Conservation (phyloP, 2,113 vertebrate species). For the Dipodomys stephensi region DNA sequence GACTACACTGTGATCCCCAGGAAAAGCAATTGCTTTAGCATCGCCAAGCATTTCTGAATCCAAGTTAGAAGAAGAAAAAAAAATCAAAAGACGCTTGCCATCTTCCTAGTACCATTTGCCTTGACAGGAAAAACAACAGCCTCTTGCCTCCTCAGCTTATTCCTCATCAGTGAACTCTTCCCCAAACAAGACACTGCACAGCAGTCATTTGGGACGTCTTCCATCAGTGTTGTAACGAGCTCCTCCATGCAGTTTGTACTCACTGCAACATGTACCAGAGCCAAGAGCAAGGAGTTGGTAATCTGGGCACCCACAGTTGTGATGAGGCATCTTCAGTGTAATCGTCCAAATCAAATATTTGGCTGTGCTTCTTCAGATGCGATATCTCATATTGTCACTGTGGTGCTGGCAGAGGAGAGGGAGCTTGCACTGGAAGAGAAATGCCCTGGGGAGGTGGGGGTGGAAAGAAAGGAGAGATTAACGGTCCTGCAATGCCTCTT, state of each 20-base stretch:
- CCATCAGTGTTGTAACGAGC: conserved; percentile 72
- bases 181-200: conserved; percentile 82
- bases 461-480: background rate
- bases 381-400: conserved; percentile 68
- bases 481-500: rapidly evolving
- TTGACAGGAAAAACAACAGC: conserved; percentile 84
- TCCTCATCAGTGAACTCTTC: conserved; percentile 81
- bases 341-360: conserved; percentile 83
- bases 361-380: conserved; percentile 72
- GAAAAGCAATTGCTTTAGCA: conserved; percentile 59
- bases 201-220: conserved; percentile 76
- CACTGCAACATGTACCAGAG: conserved; percentile 52
- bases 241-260: conserved; percentile 73
- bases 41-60: conserved; percentile 71
- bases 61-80: conserved; percentile 66
- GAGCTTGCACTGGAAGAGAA: background rate
- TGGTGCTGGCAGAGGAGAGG: conserved; percentile 43
- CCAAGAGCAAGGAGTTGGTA: conserved; percentile 78
- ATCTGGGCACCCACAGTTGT: conserved; percentile 75
- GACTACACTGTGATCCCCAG: conserved; percentile 22
- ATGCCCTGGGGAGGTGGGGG: background rate
- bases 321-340: conserved; percentile 75
- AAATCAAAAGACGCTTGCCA: conserved; percentile 67
- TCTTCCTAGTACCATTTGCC: conserved; percentile 81
- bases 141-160: conserved; percentile 81